phyloP scores from a whole-genome alignment of 2,113 vertebrate species.

The Syngnathus floridae region DNA sequence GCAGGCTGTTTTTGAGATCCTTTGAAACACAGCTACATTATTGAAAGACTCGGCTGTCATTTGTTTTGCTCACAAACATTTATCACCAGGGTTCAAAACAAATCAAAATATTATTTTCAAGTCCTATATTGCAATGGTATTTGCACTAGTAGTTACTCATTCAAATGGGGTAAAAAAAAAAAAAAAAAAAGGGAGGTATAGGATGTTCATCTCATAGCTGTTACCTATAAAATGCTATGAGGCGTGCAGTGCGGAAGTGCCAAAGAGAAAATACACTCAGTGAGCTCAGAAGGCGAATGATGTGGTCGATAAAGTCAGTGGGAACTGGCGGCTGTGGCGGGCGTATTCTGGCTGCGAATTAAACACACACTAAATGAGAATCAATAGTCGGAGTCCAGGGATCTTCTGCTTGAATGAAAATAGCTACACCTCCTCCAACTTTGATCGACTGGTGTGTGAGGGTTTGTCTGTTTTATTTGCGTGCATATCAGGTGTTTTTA shows the following conservation, averaged over 20 bases:
- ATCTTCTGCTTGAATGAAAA: conserved; percentile 53
- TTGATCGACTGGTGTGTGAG: conserved; percentile 34
- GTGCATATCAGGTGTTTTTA: background rate
- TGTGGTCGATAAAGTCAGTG: conserved; percentile 42
- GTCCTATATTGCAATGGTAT: background rate
- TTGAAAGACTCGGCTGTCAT: background rate
- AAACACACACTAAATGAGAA: conserved; percentile 47
- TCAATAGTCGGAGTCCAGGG: conserved; percentile 46
- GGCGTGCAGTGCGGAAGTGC: conserved; percentile 9
- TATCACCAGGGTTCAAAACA: background rate
- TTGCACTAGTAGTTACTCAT: background rate
- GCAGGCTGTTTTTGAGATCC: background rate
- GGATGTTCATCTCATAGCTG: conserved; percentile 1
- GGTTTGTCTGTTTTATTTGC: conserved; percentile 12
- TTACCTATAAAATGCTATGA: conserved; percentile 13
- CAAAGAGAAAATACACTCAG: conserved; percentile 15
- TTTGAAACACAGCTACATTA: background rate
- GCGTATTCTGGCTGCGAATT: conserved; percentile 46
- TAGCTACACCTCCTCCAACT: conserved; percentile 25
- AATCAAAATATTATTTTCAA: background rate
- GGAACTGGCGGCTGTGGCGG: conserved; percentile 36
- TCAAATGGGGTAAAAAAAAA: background rate
- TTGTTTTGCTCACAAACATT: background rate
- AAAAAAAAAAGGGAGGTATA: background rate
- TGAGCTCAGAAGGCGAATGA: conserved; percentile 23